A percentile compares a stretch with the other conserved stretches of the same genome.
Conservation (phyloP, 2,888 invertebrate species). For the Mycogona germanica region DNA sequence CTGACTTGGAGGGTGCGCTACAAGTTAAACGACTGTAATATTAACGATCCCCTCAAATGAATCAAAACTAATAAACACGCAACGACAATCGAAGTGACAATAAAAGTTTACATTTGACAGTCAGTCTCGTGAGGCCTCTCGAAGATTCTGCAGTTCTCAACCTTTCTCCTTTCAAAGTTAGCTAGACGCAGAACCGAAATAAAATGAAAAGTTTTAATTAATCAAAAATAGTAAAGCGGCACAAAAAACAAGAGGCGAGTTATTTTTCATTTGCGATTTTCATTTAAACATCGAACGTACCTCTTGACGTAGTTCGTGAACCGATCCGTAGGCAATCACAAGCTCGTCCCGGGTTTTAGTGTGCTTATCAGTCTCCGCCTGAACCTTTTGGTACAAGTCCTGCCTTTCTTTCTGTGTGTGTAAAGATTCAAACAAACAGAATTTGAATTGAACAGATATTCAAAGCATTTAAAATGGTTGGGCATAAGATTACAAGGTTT, state of each 20-base stretch:
- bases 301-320: constrained; percentile 25
- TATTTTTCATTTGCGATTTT: too few species aligned
- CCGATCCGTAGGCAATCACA: constrained; percentile 20
- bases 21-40: background rate
- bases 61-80: background rate
- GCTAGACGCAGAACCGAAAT: background rate
- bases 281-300: background rate
- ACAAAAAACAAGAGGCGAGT: background rate
- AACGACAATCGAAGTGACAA: background rate
- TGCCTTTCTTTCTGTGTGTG: constrained; percentile 10
- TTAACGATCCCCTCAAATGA: too few species aligned
- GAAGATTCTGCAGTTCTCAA: constrained; percentile 10
- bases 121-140: background rate
- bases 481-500: background rate
- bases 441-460: background rate
- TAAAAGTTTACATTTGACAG: too few species aligned
- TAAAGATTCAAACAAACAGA: background rate
- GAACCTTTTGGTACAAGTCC: constrained; percentile 7
- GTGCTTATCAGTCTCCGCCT: constrained; percentile 16
- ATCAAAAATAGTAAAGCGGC: background rate
- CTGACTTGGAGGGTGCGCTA: background rate
- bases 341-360: constrained; percentile 19
- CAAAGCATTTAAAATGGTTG: background rate
- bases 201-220: background rate
- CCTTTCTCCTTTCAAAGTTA: background rate